Percentiles rank a stretch among this genome's conserved stretches.
phyloP scores from a whole-genome alignment of 2,113 vertebrate species.

The Takifugu flavidus region DNA sequence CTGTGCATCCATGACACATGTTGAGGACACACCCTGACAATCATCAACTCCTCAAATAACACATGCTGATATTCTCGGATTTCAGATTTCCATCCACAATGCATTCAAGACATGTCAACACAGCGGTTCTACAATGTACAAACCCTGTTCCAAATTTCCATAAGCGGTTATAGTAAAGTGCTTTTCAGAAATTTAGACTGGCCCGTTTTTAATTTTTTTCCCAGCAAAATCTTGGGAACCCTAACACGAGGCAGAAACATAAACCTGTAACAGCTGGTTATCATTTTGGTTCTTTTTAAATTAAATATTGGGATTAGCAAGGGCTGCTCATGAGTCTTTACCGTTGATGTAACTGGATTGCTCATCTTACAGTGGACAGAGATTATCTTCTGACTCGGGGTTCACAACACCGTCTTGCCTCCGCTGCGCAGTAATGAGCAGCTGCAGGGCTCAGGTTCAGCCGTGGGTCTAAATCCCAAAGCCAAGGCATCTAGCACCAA shows the following conservation, averaged over 20 bases:
- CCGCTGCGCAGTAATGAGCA: slow-evolving; percentile 58
- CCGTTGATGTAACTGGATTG: slow-evolving; percentile 34
- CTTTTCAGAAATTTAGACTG: too few relatives aligned
- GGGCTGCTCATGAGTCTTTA: slow-evolving; percentile 17
- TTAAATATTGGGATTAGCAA: slow-evolving; percentile 55
- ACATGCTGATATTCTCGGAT: slow-evolving; percentile 8
- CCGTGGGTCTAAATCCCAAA: slow-evolving; percentile 45
- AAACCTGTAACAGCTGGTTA: slow-evolving; percentile 60
- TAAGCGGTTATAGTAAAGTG: too few relatives aligned
- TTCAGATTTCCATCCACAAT: not conserved
- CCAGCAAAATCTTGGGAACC: not conserved
- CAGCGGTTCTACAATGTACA: too few relatives aligned
- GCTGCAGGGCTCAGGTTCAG: slow-evolving; percentile 58
- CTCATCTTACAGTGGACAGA: slow-evolving; percentile 33
- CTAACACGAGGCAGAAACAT: slow-evolving; percentile 20
- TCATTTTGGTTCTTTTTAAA: slow-evolving; percentile 49
- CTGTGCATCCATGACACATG: slow-evolving; percentile 40
- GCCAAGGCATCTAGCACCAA: slow-evolving; percentile 24
- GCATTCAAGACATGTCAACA: too few relatives aligned
- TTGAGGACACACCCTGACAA: slow-evolving; percentile 31
- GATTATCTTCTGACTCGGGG: slow-evolving; percentile 44
- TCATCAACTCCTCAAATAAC: slow-evolving; percentile 18
- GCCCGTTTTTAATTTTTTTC: too few relatives aligned
- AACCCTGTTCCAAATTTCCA: too few relatives aligned
- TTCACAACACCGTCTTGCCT: slow-evolving; percentile 52